Base-by-base conservation (phyloP, 2,797 vertebrate genomes). In the Coranthus polyacanthus region DNA sequence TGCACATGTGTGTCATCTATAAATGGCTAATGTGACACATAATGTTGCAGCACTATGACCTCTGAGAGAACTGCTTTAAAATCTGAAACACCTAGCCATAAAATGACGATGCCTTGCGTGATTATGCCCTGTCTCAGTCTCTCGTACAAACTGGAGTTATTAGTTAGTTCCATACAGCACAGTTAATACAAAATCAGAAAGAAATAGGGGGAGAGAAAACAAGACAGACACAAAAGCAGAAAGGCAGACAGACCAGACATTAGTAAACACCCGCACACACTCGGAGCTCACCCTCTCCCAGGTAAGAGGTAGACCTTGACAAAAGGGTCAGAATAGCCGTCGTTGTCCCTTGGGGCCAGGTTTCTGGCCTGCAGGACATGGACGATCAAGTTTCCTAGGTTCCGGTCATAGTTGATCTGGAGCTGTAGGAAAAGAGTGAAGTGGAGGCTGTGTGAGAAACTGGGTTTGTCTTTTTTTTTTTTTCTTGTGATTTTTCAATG, bases 251-350 rank as follows among this genome's bases (percentile, higher is more conserved):
- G 68, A 86, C 57, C 57, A 79, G 86, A 88, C 83, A 79, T 56
- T 38, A 37, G 32, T 18, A 6, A 54, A 52, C 60, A 61, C 49
- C 66, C 38, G 58, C 51, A 80, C 43, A 63, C 57, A 17, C 2
- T 57, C 62, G 37, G 56, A 52, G 34, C 98, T 96, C 93, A 92
- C 98, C 98, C 97, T 95, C 98, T 94, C 18, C 98, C 98, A 18
- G 98, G 98, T 65, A 99, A 95, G 69, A 99, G 96, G 86, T 99
- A 99, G 72, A 99, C 97, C 88, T 99, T 99, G 82, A 99, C 97
- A 78, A 99, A 99, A 5, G 98, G 98, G 74, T 99, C 98, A 0
- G 98, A 98, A 90, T 98, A 99, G 67, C 97, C 95, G 2, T 98
- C 98, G 88, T 97, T 97, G 89, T 99, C 98, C 85, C 97, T 93